Conservation (phyloP, 92 coral and sea anemone species). For the Epizoanthus illoricatus region DNA sequence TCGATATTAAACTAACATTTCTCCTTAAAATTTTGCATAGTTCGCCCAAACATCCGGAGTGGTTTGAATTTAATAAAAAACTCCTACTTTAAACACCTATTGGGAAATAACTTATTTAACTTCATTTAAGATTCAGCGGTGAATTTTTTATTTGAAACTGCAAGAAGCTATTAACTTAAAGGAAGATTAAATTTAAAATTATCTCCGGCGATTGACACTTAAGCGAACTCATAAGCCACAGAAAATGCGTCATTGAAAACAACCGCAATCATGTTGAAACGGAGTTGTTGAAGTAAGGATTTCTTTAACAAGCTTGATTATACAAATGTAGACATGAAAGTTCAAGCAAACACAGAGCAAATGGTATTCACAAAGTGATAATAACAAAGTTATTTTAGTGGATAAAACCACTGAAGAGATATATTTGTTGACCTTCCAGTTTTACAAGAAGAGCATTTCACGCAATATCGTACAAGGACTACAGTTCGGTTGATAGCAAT, state of each 20-base stretch:
- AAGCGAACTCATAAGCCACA: constrained; percentile 36
- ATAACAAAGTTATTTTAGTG: constrained; percentile 64
- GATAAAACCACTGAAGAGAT: constrained; percentile 44
- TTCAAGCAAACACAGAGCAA: constrained; percentile 54
- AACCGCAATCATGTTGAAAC: constrained; percentile 23
- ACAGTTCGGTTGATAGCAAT: constrained; percentile 8
- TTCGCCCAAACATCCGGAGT: constrained; percentile 81
- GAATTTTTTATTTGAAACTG: constrained; percentile 60
- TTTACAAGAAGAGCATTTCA: background rate
- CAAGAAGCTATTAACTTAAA: constrained; percentile 69
- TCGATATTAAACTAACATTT: constrained; percentile 75
- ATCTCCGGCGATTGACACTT: constrained; percentile 46
- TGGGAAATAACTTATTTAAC: constrained; percentile 63
- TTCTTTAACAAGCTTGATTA: constrained; percentile 33
- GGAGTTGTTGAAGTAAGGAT: background rate
- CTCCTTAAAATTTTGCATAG: constrained; percentile 61
- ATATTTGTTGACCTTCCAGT: background rate
- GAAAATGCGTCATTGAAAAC: constrained; percentile 20
- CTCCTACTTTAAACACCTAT: constrained; percentile 53
- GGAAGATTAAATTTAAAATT: constrained; percentile 67
- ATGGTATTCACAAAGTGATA: constrained; percentile 56
- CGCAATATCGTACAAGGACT: background rate
- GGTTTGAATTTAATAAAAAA: constrained; percentile 54
- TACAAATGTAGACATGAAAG: constrained; percentile 33
- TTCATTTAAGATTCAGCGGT: constrained; percentile 68